A percentile compares a stretch with the other conserved stretches of the same genome.
phyloP scores from a whole-genome alignment of 2,113 vertebrate genomes.

The Panthera uncia region DNA sequence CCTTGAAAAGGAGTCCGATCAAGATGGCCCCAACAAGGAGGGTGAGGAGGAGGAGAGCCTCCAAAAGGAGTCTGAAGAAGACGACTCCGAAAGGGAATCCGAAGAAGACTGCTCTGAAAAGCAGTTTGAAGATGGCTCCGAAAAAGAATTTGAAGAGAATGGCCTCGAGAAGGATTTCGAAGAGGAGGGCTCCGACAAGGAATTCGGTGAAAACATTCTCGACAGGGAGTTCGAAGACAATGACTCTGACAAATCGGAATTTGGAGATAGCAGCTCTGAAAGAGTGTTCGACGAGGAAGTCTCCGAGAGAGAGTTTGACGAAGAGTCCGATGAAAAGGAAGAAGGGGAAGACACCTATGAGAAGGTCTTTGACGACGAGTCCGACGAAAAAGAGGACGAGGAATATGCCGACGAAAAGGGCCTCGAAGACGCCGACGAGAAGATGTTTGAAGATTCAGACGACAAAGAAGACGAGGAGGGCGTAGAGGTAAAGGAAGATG shows the following conservation, averaged over 20 bases:
- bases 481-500: slow-evolving; percentile 18
- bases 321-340: slow-evolving; percentile 60
- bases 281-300: slow-evolving; percentile 58
- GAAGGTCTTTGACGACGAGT: slow-evolving; percentile 69
- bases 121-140: slow-evolving; percentile 29
- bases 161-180: slow-evolving; percentile 49
- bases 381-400: slow-evolving; percentile 40
- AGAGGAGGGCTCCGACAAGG: slow-evolving; percentile 18
- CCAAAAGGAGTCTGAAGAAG: slow-evolving; percentile 29
- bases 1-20: background rate
- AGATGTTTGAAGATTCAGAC: slow-evolving; percentile 55
- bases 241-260: slow-evolving; percentile 59
- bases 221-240: slow-evolving; percentile 65
- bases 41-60: slow-evolving; percentile 3
- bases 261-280: slow-evolving; percentile 59
- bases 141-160: slow-evolving; percentile 62
- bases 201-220: slow-evolving; percentile 12
- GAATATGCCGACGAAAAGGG: slow-evolving; percentile 20
- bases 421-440: slow-evolving; percentile 8
- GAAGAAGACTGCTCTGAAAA: slow-evolving; percentile 45
- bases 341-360: slow-evolving; percentile 45
- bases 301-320: slow-evolving; percentile 49
- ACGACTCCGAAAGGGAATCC: slow-evolving; percentile 17
- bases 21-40: background rate
- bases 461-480: slow-evolving; percentile 63